Conservation (phyloP, 1,140 invertebrate species). For the Saccostrea echinata region DNA sequence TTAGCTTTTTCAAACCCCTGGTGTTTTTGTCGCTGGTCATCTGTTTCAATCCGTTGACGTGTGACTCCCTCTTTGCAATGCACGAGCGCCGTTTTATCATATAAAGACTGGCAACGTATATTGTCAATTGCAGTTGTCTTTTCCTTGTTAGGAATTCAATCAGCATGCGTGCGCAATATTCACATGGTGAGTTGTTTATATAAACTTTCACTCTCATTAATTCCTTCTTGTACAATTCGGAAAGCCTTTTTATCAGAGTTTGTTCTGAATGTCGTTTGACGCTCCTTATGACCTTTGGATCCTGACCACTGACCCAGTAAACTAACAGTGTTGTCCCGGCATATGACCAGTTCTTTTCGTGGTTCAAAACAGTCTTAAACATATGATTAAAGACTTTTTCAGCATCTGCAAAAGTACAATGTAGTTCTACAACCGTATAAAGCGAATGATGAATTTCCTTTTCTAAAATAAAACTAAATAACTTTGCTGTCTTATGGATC, state of each 20-base stretch:
- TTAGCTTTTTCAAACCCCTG: neutral
- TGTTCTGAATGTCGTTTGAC: no score
- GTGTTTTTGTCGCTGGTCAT: neutral
- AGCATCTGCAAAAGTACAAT: no score
- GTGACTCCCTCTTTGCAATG: neutral
- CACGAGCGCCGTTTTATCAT: neutral
- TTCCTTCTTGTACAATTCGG: neutral
- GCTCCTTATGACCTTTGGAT: no score
- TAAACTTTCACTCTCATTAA: neutral
- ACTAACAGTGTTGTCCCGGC: no score
- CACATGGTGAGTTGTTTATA: neutral
- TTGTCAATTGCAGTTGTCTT: neutral
- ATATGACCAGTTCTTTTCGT: no score
- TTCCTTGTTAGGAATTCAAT: neutral
- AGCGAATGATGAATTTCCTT: no score
- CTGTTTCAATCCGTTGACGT: neutral
- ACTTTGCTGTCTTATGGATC: no score
- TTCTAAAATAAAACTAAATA: no score
- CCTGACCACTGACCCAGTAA: no score
- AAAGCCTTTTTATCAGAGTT: neutral
- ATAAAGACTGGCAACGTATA: neutral
- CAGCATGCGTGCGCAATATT: neutral
- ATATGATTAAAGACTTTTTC: no score
- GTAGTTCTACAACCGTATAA: no score
- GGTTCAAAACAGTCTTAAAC: no score